These are phyloP conservation scores for Merops nubicus DNA, from an alignment of 2,113 vertebrate genomes.

Conservation along the genomic window DNA sequence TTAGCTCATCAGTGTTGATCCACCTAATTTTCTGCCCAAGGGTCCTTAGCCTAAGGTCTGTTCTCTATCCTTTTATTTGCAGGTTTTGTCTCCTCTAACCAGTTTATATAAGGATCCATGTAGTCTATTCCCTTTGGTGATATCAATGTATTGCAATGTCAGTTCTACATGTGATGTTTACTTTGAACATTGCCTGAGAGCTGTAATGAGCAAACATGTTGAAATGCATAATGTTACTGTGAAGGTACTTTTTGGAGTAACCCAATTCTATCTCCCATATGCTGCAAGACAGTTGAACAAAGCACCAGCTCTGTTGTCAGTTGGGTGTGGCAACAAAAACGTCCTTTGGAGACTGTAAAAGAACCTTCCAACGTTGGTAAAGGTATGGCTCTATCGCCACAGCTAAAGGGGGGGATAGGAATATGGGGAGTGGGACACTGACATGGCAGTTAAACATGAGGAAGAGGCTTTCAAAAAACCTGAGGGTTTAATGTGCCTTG, in stretches of 20 bases:
- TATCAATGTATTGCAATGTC: background rate
- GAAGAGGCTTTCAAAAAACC: background rate
- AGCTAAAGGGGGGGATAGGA: too few relatives aligned
- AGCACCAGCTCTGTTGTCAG: background rate
- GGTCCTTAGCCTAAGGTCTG: background rate
- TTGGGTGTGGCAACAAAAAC: background rate
- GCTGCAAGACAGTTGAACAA: background rate
- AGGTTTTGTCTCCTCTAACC: background rate
- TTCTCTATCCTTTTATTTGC: background rate
- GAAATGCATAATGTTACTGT: background rate
- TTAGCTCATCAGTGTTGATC: background rate
- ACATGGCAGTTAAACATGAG: background rate
- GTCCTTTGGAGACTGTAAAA: background rate
- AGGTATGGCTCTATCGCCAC: background rate
- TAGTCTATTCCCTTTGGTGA: background rate
- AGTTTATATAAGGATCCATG: background rate
- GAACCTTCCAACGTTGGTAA: background rate
- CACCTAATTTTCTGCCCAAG: background rate
- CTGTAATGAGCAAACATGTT: accelerated
- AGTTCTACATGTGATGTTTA: background rate
- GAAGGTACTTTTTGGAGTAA: background rate
- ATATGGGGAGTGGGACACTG: background rate
- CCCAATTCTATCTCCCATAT: background rate
- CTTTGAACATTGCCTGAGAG: background rate
- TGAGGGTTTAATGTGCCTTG: background rate